Evolutionary conservation across 2,888 invertebrate species (phyloP).

Genomic region (Cyrtodaria siliqua): DNA sequence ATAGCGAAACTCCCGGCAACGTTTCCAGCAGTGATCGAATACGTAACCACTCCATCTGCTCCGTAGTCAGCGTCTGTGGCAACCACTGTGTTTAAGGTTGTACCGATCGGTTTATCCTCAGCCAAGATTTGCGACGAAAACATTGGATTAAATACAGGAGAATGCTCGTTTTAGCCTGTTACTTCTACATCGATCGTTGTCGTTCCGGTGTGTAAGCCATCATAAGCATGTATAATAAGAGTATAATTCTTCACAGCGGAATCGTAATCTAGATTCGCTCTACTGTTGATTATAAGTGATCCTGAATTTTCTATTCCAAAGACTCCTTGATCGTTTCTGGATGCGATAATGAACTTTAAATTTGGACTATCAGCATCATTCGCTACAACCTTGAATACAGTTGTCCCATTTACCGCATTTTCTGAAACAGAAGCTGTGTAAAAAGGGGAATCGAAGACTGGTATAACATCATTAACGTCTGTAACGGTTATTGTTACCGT

Average conservation of each 20-base stretch:
- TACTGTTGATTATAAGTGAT: constrained; percentile 32
- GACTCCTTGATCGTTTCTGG: constrained; percentile 52
- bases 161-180: constrained; percentile 68
- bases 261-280: constrained; percentile 69
- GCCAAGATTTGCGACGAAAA: constrained; percentile 54
- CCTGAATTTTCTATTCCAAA: constrained; percentile 57
- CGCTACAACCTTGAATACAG: constrained; percentile 64
- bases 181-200: constrained; percentile 90
- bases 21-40: constrained; percentile 52
- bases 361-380: constrained; percentile 60
- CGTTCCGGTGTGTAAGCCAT: constrained; percentile 63
- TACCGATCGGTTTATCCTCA: constrained; percentile 57
- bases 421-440: constrained; percentile 69
- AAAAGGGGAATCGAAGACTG: constrained; percentile 66
- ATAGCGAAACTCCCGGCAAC: constrained; percentile 43
- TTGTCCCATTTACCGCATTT: constrained; percentile 57
- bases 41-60: constrained; percentile 36
- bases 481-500: constrained; percentile 70
- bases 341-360: constrained; percentile 42
- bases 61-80: constrained; percentile 67
- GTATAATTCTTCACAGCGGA: constrained; percentile 68
- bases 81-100: constrained; percentile 46
- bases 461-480: constrained; percentile 79
- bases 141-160: constrained; percentile 60
- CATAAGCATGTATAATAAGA: constrained; percentile 68